Percentiles rank a stretch among this genome's conserved stretches.
Conservation (phyloP, 2,113 vertebrate species). For the Circaetus cinerascens region DNA sequence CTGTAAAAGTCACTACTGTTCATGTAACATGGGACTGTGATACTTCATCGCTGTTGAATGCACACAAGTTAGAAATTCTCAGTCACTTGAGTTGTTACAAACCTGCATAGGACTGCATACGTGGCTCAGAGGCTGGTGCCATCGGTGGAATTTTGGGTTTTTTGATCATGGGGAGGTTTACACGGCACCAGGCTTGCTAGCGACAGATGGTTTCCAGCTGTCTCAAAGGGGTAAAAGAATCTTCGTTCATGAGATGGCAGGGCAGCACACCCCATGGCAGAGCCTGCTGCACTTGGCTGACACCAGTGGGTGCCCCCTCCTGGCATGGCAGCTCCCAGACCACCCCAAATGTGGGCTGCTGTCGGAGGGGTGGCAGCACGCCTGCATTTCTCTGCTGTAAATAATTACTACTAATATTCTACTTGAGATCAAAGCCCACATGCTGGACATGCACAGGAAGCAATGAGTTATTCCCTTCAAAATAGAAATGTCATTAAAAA, state of each 20-base stretch:
- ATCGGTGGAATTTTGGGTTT: too few relatives aligned
- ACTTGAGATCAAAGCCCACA: neutral
- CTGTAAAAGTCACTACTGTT: neutral
- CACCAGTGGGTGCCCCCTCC: neutral
- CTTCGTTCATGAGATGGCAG: too few relatives aligned
- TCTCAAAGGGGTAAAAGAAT: too few relatives aligned
- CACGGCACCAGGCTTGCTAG: too few relatives aligned
- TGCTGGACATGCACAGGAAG: neutral
- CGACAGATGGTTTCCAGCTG: too few relatives aligned
- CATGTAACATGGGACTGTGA: neutral
- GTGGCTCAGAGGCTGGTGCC: too few relatives aligned
- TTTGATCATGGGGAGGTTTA: too few relatives aligned
- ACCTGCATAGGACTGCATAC: neutral
- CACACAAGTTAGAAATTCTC: neutral
- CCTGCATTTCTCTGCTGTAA: neutral
- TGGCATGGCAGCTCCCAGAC: neutral
- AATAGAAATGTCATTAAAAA: neutral
- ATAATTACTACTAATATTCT: neutral
- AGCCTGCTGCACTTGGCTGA: neutral
- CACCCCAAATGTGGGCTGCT: neutral
- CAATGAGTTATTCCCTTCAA: neutral
- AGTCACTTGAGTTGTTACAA: neutral
- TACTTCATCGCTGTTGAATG: neutral
- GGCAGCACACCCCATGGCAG: neutral
- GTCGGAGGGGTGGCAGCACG: accelerated